phyloP scores from a whole-genome alignment of 2,113 vertebrate species.

The Serilophus lunatus region DNA sequence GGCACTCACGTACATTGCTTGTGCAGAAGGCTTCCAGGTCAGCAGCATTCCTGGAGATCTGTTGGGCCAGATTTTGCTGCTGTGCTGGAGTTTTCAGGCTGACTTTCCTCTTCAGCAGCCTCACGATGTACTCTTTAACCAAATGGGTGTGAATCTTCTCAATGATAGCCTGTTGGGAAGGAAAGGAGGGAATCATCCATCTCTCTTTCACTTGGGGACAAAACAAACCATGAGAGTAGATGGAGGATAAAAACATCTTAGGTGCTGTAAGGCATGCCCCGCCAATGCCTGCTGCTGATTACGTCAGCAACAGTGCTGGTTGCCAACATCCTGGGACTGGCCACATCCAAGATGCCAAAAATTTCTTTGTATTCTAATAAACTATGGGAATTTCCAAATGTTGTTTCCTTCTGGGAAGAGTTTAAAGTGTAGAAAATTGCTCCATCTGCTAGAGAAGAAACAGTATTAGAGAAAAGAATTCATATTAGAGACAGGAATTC shows the following conservation, averaged over 20 bases:
- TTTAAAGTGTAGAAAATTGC: not conserved
- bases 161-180: conserved; percentile 71
- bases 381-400: conserved; percentile 13
- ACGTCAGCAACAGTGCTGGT: not conserved
- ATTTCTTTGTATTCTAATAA: not conserved
- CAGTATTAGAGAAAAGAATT: not conserved
- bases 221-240: not conserved
- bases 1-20: conserved; percentile 67
- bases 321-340: not conserved
- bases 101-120: conserved; percentile 77
- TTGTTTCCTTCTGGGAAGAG: conserved; percentile 39
- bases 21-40: conserved; percentile 76
- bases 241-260: not conserved
- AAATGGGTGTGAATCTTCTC: conserved; percentile 61
- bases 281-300: not conserved
- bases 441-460: not conserved
- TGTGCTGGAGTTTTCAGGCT: conserved; percentile 66
- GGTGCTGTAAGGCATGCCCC: not conserved
- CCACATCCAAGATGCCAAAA: not conserved
- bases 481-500: conserved; percentile 42
- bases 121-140: conserved; percentile 78
- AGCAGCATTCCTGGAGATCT: conserved; percentile 62
- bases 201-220: not conserved
- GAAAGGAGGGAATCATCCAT: not conserved
- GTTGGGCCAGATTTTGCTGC: conserved; percentile 73